These are phyloP conservation scores for Mellivora capensis DNA, from an alignment of 2,113 vertebrate genomes.

Conservation along the genomic window DNA sequence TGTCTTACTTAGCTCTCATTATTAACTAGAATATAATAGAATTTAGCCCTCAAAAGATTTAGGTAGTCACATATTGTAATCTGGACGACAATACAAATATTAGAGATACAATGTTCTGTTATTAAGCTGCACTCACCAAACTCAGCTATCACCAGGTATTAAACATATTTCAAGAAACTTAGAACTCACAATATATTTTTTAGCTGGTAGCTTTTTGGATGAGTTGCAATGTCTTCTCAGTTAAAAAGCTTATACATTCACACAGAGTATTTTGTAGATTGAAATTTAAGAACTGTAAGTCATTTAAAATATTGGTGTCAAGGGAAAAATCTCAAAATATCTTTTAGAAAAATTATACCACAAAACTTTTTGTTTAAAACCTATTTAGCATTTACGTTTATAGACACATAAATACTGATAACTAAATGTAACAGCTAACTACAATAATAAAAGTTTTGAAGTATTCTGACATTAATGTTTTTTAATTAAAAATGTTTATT, in stretches of 20 bases:
- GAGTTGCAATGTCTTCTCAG: slow-evolving; percentile 14
- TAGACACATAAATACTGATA: slow-evolving; percentile 6
- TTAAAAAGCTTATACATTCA: neutral
- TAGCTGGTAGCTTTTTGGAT: neutral
- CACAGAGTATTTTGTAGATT: slow-evolving; percentile 57
- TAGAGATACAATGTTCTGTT: slow-evolving; percentile 69
- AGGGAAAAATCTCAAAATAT: slow-evolving; percentile 42
- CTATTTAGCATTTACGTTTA: slow-evolving; percentile 47
- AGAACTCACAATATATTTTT: slow-evolving; percentile 17
- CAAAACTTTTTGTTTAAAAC: slow-evolving; percentile 30
- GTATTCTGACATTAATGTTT: slow-evolving; percentile 39
- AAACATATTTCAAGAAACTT: slow-evolving; percentile 53
- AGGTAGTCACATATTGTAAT: slow-evolving; percentile 71
- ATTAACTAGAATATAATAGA: slow-evolving; percentile 38
- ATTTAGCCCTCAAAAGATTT: slow-evolving; percentile 55
- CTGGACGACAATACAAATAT: slow-evolving; percentile 69
- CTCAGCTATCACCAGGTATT: slow-evolving; percentile 56
- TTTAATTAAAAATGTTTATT: slow-evolving; percentile 60
- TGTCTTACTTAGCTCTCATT: slow-evolving; percentile 42
- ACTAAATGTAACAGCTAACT: slow-evolving; percentile 50
- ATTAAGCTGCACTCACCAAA: slow-evolving; percentile 74
- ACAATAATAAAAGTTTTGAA: slow-evolving; percentile 49
- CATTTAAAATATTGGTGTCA: slow-evolving; percentile 53
- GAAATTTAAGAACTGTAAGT: slow-evolving; percentile 61
- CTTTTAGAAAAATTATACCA: neutral